Evolutionary conservation across 2,113 vertebrate genomes (phyloP).

Genomic region (Oryzias melastigma): DNA sequence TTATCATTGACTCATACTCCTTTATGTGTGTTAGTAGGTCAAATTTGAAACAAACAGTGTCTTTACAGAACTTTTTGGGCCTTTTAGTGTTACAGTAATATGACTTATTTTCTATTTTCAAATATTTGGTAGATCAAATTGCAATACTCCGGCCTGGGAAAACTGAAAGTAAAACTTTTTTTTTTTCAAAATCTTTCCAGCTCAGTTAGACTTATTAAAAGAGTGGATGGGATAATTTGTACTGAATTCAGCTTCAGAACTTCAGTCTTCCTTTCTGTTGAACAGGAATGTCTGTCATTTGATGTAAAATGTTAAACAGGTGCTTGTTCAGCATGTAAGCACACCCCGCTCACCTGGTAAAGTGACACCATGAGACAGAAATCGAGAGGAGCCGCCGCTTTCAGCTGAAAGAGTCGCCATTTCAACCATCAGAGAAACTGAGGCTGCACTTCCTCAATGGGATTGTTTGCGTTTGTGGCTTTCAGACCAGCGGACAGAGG

Average conservation of each 20-base stretch:
- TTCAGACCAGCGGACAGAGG: constrained; percentile 29
- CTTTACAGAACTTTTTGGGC: constrained; percentile 24
- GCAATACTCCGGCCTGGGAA: constrained; percentile 45
- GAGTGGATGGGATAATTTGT: constrained; percentile 15
- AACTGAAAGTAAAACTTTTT: constrained; percentile 24
- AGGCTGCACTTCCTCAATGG: constrained; percentile 59
- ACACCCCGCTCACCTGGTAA: constrained; percentile 14
- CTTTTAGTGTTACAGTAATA: not conserved
- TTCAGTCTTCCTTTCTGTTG: not conserved
- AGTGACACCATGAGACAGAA: constrained; percentile 21
- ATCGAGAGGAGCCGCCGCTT: constrained; percentile 11
- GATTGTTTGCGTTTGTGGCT: constrained; percentile 72
- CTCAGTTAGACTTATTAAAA: constrained; percentile 5
- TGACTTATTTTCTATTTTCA: not conserved
- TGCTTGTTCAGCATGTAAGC: constrained; percentile 14
- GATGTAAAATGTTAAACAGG: constrained; percentile 4
- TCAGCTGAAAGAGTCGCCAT: constrained; percentile 40
- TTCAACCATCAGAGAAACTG: constrained; percentile 42
- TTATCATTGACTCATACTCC: constrained; percentile 2
- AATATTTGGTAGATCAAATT: constrained; percentile 35
- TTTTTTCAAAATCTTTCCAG: constrained; percentile 33
- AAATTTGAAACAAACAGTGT: constrained; percentile 25
- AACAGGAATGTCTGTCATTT: too few relatives aligned
- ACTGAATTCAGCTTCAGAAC: constrained; percentile 3
- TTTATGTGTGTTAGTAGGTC: constrained; percentile 13